A percentile compares a stretch with the other conserved stretches of the same genome.
These are phyloP conservation scores for Oppia nitens DNA, from an alignment of 1,140 invertebrate genomes.

Conservation along the genomic window DNA sequence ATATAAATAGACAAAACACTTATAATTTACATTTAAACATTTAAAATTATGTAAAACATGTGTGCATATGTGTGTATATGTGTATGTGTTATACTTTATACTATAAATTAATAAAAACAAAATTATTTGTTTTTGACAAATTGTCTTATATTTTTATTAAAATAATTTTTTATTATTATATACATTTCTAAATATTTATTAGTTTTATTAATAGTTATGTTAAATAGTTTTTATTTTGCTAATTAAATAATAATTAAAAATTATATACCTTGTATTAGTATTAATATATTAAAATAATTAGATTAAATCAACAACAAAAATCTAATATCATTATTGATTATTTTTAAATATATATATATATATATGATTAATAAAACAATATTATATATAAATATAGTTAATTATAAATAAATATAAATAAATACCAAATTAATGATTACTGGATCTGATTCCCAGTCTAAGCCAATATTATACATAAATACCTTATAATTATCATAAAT, in stretches of 20 bases:
- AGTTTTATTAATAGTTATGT: not conserved
- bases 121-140: not conserved
- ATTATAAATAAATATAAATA: not conserved
- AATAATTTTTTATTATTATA: slow-evolving; percentile 13
- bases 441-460: too few species aligned
- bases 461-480: too few species aligned
- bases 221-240: not conserved
- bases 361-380: not conserved
- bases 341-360: not conserved
- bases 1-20: not conserved
- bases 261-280: not conserved
- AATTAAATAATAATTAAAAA: not conserved
- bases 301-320: not conserved
- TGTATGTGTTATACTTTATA: slow-evolving; percentile 24
- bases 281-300: not conserved
- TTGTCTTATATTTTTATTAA: slow-evolving; percentile 6
- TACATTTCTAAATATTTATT: not conserved
- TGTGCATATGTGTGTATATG: slow-evolving; percentile 16
- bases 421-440: not conserved
- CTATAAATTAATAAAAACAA: not conserved
- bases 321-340: not conserved
- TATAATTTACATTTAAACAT: not conserved
- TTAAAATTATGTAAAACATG: slow-evolving; percentile 1
- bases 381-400: not conserved
- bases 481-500: too few species aligned